Base-by-base conservation (phyloP, 1,140 invertebrate genomes). In the Eupeodes corollae region DNA sequence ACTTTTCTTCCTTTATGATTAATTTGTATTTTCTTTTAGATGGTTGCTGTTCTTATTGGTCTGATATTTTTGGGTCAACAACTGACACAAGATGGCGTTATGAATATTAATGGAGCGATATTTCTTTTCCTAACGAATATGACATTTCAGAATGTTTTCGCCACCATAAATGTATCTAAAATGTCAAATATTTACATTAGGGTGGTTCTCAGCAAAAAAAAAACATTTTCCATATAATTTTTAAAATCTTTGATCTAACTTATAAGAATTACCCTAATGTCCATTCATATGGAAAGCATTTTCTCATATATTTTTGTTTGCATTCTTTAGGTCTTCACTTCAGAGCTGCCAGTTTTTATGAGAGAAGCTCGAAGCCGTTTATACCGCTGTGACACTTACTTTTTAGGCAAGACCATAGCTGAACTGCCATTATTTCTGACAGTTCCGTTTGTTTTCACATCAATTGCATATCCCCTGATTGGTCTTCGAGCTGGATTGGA, bases 91-190 rank as follows among this genome's bases (percentile, higher is more conserved):
- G 83, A 90, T 55, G 90, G 90, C 5, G 85, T 95, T 0, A 88
- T 89, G 80, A 97, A 97, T 66, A 91, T 97, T 48, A 96, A 95
- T 64, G 94, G 94, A 41, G 88, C 86, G n/a, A 75, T 97, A 16
- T 97, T 95, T 62, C 79, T 96, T 45, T 84, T 93, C 61, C 73
- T 96, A 2, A 91, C 86, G 5, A 93, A 92, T 67, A 89, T 91
- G 83, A 96, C 88, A 8, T 94, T 93, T 67, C 88, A 88, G 63
- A 94, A 94, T 69, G 81, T 90, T 10, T 88, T 88, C 60, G 83
- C 86, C 39, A 90, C 92, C 15, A 83, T 92, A 42, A 87, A 84
- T 67, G 88, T 92, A 71, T n/a, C n/a, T n/a, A n/a, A n/a, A n/a
- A n/a, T n/a, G n/a, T n/a, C n/a, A n/a, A n/a, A n/a, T n/a, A n/a